Evolutionary conservation across 1,140 invertebrate genomes (phyloP).

Genomic region (Arctopsyche grandis): DNA sequence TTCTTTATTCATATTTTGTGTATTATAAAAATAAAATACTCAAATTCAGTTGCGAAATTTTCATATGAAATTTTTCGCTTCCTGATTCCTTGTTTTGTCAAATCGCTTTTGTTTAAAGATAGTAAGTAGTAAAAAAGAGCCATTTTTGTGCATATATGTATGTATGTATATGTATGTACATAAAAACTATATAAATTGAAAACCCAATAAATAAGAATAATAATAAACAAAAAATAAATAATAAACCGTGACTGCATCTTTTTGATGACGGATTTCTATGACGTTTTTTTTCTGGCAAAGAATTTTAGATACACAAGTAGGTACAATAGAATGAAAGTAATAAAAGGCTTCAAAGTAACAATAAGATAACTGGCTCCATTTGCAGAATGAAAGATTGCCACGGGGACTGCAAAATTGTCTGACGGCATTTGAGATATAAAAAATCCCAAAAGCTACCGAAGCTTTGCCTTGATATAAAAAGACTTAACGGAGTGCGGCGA

Average conservation of each 20-base stretch:
- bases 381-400: conserved; percentile 16
- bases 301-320: background rate
- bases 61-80: no score
- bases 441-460: background rate
- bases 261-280: background rate
- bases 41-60: no score
- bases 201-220: background rate
- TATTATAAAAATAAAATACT: no score
- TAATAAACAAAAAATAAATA: background rate
- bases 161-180: background rate
- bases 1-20: no score
- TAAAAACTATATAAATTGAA: background rate
- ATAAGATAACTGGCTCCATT: background rate
- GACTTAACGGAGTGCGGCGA: background rate
- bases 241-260: background rate
- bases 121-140: background rate
- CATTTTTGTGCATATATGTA: background rate
- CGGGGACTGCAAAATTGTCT: background rate
- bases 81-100: no score
- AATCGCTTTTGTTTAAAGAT: no score
- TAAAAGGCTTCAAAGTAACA: background rate
- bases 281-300: no score
- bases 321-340: background rate
- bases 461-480: background rate
- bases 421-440: background rate